Evolutionary conservation across 2,797 vertebrate species (phyloP).

Genomic region (Lates japonicus): DNA sequence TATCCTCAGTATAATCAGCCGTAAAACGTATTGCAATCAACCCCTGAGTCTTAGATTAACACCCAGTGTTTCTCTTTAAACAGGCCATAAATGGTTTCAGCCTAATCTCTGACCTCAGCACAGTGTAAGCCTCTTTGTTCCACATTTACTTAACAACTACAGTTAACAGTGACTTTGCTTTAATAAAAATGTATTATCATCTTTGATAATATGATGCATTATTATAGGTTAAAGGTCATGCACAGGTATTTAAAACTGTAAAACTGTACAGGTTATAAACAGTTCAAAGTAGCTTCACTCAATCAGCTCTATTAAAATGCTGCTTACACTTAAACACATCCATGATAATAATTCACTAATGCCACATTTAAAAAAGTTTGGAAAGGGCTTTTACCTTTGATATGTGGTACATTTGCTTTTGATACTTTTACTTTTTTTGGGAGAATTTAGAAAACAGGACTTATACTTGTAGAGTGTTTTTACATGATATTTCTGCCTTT

Average conservation of each 20-base stretch:
- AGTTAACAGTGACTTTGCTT: background rate
- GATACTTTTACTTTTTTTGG: background rate
- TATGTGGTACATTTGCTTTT: background rate
- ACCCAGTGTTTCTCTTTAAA: background rate
- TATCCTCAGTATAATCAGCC: background rate
- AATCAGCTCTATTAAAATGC: background rate
- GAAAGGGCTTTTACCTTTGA: background rate
- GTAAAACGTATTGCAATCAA: background rate
- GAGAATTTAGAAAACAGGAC: too few species aligned
- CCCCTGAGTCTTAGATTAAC: background rate
- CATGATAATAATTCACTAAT: background rate
- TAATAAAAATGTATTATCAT: background rate
- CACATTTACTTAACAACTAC: background rate
- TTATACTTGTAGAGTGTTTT: background rate
- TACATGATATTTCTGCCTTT: slow-evolving; percentile 2
- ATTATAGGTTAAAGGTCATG: too few species aligned
- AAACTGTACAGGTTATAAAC: background rate
- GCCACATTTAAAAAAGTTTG: background rate
- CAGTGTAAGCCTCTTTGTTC: background rate
- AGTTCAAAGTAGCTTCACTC: background rate
- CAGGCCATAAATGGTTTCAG: background rate
- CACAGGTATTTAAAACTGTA: too few species aligned
- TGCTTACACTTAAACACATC: background rate
- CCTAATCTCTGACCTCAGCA: background rate
- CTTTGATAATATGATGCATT: background rate